These are phyloP conservation scores for Empis livida DNA, from an alignment of 2,888 invertebrate genomes.

Conservation along the genomic window DNA sequence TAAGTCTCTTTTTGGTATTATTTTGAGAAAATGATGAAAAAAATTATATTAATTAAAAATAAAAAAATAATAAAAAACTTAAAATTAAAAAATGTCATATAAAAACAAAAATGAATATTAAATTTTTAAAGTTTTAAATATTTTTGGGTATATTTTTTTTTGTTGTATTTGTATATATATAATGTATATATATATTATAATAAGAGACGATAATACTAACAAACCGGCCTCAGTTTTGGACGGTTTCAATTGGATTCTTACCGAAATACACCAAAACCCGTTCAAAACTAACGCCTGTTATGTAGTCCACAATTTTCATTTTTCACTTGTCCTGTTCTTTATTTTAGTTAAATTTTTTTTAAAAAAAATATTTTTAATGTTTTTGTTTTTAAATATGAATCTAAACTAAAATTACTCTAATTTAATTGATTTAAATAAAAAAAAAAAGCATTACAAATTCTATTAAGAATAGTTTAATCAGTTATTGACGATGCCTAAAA, in stretches of 20 bases:
- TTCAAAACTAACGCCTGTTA: slow-evolving; percentile 36
- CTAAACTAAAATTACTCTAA: too few relatives aligned
- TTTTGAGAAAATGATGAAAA: background rate
- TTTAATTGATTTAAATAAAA: too few relatives aligned
- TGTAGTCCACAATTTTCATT: slow-evolving; percentile 14
- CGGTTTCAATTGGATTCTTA: slow-evolving; percentile 37
- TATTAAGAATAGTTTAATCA: too few relatives aligned
- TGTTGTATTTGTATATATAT: slow-evolving; percentile 2
- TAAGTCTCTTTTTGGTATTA: slow-evolving; percentile 1
- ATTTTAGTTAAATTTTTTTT: slow-evolving; percentile 7
- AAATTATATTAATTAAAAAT: slow-evolving; percentile 3
- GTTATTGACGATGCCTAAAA: too few relatives aligned
- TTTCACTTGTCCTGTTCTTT: slow-evolving; percentile 6
- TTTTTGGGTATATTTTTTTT: background rate
- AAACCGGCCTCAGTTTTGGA: slow-evolving; percentile 38
- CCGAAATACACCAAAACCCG: slow-evolving; percentile 38
- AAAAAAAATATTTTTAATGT: background rate
- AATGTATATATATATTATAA: slow-evolving; percentile 9
- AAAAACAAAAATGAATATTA: background rate
- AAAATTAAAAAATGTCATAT: too few relatives aligned
- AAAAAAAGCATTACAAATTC: too few relatives aligned
- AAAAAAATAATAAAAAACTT: slow-evolving; percentile 1
- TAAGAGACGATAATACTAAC: slow-evolving; percentile 19
- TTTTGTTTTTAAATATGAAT: too few relatives aligned
- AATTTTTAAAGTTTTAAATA: background rate